Evolutionary conservation across 2,797 vertebrate species (phyloP).

Genomic region (Rhinogobio ventralis): DNA sequence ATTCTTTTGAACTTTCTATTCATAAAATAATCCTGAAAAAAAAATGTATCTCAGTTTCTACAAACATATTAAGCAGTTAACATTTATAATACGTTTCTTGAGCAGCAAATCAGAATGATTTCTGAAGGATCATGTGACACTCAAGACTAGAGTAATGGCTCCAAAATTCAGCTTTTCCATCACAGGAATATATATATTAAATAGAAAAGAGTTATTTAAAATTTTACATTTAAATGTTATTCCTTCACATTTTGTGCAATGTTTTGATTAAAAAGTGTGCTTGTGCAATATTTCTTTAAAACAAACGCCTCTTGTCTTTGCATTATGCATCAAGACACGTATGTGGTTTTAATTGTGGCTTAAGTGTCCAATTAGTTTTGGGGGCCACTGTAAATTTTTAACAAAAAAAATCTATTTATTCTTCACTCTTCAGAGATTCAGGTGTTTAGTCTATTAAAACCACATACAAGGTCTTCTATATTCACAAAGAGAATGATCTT

Average conservation of each 20-base stretch:
- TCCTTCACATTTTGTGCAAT: neutral
- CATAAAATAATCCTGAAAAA: too few species aligned
- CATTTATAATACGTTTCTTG: too few species aligned
- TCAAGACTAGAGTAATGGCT: too few species aligned
- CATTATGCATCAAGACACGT: neutral
- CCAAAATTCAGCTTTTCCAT: too few species aligned
- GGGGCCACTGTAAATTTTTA: neutral
- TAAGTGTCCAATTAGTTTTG: neutral
- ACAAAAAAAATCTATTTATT: neutral
- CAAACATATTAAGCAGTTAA: too few species aligned
- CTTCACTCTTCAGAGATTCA: neutral
- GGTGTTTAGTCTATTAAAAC: neutral
- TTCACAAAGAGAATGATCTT: conserved; percentile 11
- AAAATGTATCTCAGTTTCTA: too few species aligned
- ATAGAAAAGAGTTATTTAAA: too few species aligned
- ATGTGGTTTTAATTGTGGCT: neutral
- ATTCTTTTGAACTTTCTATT: too few species aligned
- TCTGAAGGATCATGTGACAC: too few species aligned
- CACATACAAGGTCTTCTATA: neutral
- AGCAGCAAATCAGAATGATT: too few species aligned
- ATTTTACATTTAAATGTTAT: neutral
- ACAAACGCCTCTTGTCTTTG: neutral
- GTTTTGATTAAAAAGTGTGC: neutral
- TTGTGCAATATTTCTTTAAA: neutral
- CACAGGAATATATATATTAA: neutral